phyloP scores from a whole-genome alignment of 2,797 vertebrate genomes.

The Strix occidentalis region DNA sequence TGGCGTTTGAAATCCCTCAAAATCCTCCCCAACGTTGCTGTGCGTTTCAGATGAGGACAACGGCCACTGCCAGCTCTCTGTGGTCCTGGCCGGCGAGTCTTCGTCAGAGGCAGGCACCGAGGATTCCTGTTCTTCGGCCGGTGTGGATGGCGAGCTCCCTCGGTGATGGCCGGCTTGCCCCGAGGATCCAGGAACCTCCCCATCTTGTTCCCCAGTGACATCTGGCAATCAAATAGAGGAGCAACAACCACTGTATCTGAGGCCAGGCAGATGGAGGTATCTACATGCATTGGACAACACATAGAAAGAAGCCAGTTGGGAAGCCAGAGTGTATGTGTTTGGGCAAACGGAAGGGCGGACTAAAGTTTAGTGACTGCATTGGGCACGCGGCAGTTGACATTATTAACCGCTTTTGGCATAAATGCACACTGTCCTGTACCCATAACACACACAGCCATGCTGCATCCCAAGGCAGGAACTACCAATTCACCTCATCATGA shows the following conservation, averaged over 20 bases:
- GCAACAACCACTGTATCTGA: constrained; percentile 79
- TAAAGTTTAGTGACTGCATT: constrained; percentile 66
- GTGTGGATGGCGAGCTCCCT: constrained; percentile 74
- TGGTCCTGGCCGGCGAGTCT: constrained; percentile 74
- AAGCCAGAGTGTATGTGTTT: constrained; percentile 76
- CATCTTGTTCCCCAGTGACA: constrained; percentile 78
- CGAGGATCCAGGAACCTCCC: constrained; percentile 77
- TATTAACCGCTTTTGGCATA: constrained; percentile 24
- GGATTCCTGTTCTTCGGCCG: constrained; percentile 73
- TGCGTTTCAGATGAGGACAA: constrained; percentile 74
- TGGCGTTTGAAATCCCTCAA: constrained; percentile 75
- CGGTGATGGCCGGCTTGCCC: constrained; percentile 68
- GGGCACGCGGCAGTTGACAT: constrained; percentile 46
- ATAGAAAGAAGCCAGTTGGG: constrained; percentile 77
- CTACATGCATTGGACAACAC: constrained; percentile 78
- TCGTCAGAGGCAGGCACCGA: constrained; percentile 73
- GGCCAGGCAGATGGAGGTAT: constrained; percentile 76
- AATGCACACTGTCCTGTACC: constrained; percentile 67
- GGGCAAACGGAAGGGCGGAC: constrained; percentile 67
- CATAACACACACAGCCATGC: constrained; percentile 74
- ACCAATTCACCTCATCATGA: constrained; percentile 67
- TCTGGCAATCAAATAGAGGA: constrained; percentile 79
- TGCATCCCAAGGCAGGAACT: constrained; percentile 71
- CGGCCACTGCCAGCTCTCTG: constrained; percentile 76
- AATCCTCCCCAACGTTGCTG: constrained; percentile 76